Conservation (phyloP, 2,888 invertebrate genomes). For the Cosmorhoe ocellata region DNA sequence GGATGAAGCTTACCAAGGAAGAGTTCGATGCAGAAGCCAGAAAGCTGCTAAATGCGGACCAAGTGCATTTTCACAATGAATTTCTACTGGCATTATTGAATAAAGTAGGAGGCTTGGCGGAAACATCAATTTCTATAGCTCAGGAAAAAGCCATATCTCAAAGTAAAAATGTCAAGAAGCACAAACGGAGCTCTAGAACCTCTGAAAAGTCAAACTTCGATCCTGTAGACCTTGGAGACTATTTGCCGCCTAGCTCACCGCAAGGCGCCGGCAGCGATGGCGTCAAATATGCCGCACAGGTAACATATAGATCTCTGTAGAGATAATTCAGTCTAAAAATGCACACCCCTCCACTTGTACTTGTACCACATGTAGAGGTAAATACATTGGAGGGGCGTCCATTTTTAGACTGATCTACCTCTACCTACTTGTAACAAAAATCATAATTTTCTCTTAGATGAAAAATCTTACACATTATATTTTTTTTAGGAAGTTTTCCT, state of each 20-base stretch:
- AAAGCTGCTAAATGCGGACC: conserved; percentile 86
- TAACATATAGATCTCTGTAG: too few species aligned
- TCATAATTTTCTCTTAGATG: too few species aligned
- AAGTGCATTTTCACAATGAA: conserved; percentile 92
- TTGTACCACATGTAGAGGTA: too few species aligned
- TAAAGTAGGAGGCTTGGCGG: conserved; percentile 84
- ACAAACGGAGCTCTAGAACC: conserved; percentile 79
- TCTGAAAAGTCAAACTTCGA: conserved; percentile 84
- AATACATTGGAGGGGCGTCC: too few species aligned
- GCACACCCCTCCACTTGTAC: too few species aligned
- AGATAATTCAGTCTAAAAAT: too few species aligned
- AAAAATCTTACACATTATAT: background rate
- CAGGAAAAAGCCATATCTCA: conserved; percentile 71
- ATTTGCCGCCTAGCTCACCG: conserved; percentile 80
- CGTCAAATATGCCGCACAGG: conserved; percentile 76
- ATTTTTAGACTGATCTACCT: too few species aligned
- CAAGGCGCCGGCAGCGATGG: conserved; percentile 77
- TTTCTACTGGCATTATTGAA: conserved; percentile 91
- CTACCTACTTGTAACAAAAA: background rate
- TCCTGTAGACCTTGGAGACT: conserved; percentile 82
- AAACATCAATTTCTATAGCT: conserved; percentile 66
- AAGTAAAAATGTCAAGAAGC: conserved; percentile 70
- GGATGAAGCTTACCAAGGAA: conserved; percentile 88
- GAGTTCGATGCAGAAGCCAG: conserved; percentile 92
- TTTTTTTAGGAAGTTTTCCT: conserved; percentile 87